Base-by-base conservation (phyloP, 2,113 vertebrate species). In the Ibidorhyncha struthersii region DNA sequence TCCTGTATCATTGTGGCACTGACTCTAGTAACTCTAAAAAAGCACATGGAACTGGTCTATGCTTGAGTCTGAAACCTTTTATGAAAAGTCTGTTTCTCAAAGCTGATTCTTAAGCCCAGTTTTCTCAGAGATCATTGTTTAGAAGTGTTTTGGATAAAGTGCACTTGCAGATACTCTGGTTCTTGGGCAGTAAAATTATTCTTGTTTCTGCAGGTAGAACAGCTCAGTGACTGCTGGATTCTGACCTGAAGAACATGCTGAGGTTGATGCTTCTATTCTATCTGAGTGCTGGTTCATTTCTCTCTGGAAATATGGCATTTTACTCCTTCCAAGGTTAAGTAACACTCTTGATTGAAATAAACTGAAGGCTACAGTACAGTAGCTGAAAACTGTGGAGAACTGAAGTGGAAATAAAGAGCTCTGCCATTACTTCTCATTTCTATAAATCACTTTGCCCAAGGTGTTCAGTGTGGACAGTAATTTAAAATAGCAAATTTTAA, bases 401-500 rank as follows among this genome's bases (percentile, higher is more conserved):
- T 86, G 9, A 23, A 93, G 91, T 69, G 43, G 87, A 86, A 93
- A 89, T 45, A 72, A 93, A 93, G 89, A 93, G 58, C 43, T 43
- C 58, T 17, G 10, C 34, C n/a, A 40, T 45, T 43, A 30, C n/a
- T 53, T 58, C 73, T 78, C 30, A 41, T 72, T 77, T 90, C 67
- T 69, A 88, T 94, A 80, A 52, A 91, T 92, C 76, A 91, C 20
- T 49, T 26, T 50, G 61, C 74, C 69, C 73, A 79, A 49, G 89
- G 71, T 83, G 69, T 81, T 80, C n/a, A 93, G 72, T 66, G 43
- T 65, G 50, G 56, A 79, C 20, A 53, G 82, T 89, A 71, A 82
- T 67, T 92, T 80, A 91, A 87, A 90, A 52, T 72, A 71, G 59
- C 61, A 95, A 86, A 82, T 90, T 93, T 85, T 52, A 94, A 93